These are phyloP conservation scores for Ischnura elegans DNA, from an alignment of 2,888 invertebrate genomes.

Conservation along the genomic window DNA sequence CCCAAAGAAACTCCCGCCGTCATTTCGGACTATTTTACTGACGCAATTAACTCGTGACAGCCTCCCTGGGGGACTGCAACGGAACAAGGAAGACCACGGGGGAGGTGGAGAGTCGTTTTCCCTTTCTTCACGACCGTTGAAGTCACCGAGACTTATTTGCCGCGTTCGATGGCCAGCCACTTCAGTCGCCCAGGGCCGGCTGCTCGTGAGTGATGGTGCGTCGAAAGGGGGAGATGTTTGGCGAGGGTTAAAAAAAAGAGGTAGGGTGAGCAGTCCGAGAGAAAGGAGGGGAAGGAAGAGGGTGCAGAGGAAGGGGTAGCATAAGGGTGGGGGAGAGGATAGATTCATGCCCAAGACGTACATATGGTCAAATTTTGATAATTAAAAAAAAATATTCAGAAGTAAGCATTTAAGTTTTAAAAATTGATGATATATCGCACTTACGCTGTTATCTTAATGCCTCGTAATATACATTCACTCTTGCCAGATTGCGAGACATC, in stretches of 20 bases:
- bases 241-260: not conserved
- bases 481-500: no score
- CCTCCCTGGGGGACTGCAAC: conserved; percentile 32
- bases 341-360: not conserved
- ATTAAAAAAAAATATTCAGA: no score
- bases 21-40: conserved; percentile 35
- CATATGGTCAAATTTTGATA: no score
- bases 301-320: not conserved
- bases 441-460: no score
- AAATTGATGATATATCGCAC: no score
- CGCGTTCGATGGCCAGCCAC: conserved; percentile 49
- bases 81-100: not conserved
- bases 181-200: conserved; percentile 22
- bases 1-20: not conserved
- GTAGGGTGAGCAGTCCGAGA: not conserved
- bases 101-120: not conserved
- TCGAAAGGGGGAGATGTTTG: not conserved
- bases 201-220: conserved; percentile 41
- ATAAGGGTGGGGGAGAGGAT: not conserved
- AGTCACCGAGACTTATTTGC: conserved; percentile 64
- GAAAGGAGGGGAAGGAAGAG: not conserved
- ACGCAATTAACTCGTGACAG: conserved; percentile 56
- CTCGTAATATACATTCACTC: no score
- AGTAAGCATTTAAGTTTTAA: no score
- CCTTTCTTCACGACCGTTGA: conserved; percentile 62